Conservation (phyloP, 2,888 invertebrate species). For the Xestobium rufovillosum region DNA sequence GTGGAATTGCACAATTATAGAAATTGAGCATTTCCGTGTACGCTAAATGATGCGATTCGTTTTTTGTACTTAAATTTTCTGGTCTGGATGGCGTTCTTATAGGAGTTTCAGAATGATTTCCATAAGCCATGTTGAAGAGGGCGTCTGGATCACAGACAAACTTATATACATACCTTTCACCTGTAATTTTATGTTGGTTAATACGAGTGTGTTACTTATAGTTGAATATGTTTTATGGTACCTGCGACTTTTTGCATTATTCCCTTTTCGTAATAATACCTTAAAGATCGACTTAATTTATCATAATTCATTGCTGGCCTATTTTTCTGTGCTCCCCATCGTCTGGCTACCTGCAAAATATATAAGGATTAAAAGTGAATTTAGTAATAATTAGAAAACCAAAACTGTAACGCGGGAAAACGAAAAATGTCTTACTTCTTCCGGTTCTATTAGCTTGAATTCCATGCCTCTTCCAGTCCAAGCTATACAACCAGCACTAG, state of each 20-base stretch:
- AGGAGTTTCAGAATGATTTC: slow-evolving; percentile 31
- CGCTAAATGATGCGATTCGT: slow-evolving; percentile 38
- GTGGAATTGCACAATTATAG: slow-evolving; percentile 41
- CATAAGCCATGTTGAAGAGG: slow-evolving; percentile 75
- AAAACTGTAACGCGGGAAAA: too few relatives aligned
- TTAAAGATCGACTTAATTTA: slow-evolving; percentile 83
- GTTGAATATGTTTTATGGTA: slow-evolving; percentile 33
- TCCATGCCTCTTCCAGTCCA: slow-evolving; percentile 95
- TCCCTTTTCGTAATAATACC: slow-evolving; percentile 98
- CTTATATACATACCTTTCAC: slow-evolving; percentile 93
- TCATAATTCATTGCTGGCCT: slow-evolving; percentile 97
- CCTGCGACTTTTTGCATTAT: slow-evolving; percentile 97
- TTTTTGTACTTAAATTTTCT: slow-evolving; percentile 37
- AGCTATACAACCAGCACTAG: slow-evolving; percentile 74
- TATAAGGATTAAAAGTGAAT: slow-evolving; percentile 4
- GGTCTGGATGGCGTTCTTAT: slow-evolving; percentile 28
- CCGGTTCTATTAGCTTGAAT: slow-evolving; percentile 92
- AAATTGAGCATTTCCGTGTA: slow-evolving; percentile 44
- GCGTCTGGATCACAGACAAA: slow-evolving; percentile 94
- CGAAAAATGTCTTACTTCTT: too few relatives aligned
- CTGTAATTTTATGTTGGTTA: slow-evolving; percentile 42
- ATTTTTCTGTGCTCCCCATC: slow-evolving; percentile 96
- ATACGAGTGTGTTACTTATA: too few relatives aligned
- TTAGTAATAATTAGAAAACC: slow-evolving; percentile 1
- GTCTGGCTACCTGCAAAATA: slow-evolving; percentile 72